phyloP scores from a whole-genome alignment of 2,113 vertebrate genomes.

The Hystrix brachyura region DNA sequence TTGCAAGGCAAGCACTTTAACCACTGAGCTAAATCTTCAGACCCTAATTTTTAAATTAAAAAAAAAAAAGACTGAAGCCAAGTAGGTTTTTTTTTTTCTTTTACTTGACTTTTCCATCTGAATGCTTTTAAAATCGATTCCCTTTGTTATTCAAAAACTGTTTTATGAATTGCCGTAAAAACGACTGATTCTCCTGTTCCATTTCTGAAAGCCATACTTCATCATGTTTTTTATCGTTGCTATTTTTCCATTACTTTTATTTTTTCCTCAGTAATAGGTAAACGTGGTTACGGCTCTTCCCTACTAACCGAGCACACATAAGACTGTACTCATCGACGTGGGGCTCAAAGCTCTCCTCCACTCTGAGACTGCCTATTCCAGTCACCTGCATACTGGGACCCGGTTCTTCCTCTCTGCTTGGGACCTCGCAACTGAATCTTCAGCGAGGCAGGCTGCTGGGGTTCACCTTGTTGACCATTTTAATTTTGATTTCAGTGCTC shows the following conservation, averaged over 20 bases:
- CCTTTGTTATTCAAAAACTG: neutral
- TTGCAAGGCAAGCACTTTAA: too few relatives aligned
- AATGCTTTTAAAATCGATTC: neutral
- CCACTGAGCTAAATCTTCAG: too few relatives aligned
- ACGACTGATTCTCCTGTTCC: neutral
- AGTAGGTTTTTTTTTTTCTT: neutral
- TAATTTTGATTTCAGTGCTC: neutral
- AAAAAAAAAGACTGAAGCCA: neutral
- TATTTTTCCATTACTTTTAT: neutral
- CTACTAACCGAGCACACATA: neutral
- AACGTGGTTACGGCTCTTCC: neutral
- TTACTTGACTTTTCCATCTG: neutral
- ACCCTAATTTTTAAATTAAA: neutral
- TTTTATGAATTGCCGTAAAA: neutral
- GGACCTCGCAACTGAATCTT: neutral
- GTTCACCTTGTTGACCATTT: neutral
- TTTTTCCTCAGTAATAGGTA: neutral
- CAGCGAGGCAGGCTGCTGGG: neutral
- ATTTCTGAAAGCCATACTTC: neutral
- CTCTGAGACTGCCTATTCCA: neutral
- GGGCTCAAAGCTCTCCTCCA: neutral
- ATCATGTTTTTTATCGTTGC: neutral
- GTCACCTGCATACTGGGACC: neutral
- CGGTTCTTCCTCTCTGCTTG: neutral
- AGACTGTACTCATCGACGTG: neutral